These are phyloP conservation scores for Cathartes aura DNA, from an alignment of 2,113 vertebrate genomes.

Conservation along the genomic window DNA sequence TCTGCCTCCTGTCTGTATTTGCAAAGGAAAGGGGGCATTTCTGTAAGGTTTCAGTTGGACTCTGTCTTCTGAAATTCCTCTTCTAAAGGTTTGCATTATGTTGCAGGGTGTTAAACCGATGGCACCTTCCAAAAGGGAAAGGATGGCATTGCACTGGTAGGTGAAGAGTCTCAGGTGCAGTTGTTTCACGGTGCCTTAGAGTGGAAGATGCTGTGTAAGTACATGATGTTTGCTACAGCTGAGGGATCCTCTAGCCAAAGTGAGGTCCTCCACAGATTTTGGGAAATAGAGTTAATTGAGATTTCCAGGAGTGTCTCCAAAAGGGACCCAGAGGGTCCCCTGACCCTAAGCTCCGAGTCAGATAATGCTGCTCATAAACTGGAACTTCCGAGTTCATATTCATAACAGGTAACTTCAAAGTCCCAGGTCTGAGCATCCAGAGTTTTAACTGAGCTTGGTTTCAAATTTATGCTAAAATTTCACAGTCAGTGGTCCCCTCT, in stretches of 20 bases:
- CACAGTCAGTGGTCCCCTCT: fast-evolving
- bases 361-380: background rate
- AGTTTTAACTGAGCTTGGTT: background rate
- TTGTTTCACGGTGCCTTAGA: background rate
- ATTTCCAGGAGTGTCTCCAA: background rate
- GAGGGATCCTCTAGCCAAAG: background rate
- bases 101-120: background rate
- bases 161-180: background rate
- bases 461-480: background rate
- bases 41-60: background rate
- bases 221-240: background rate
- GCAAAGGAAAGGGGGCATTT: background rate
- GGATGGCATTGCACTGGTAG: background rate
- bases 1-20: background rate
- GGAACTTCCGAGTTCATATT: background rate
- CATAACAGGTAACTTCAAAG: background rate
- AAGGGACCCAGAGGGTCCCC: background rate
- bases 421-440: background rate
- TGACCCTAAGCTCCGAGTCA: background rate
- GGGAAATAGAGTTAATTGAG: background rate
- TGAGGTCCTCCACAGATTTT: background rate
- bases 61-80: background rate
- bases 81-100: background rate
- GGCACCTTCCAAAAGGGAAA: background rate
- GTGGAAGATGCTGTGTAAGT: background rate